Evolutionary conservation across 2,888 invertebrate species (phyloP).

Genomic region (Bimastos eiseni): DNA sequence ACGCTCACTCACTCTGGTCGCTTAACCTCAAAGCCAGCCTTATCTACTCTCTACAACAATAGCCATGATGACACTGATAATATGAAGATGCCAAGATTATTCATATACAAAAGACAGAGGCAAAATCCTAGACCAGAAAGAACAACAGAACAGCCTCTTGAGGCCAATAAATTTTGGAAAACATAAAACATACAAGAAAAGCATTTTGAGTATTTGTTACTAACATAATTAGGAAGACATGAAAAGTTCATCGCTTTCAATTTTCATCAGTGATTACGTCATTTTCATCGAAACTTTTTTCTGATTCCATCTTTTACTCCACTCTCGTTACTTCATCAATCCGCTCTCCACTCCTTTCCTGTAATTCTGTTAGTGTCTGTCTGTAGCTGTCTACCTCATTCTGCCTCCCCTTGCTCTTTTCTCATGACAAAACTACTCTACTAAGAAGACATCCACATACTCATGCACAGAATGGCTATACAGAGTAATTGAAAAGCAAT

Average conservation of each 20-base stretch:
- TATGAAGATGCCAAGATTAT: neutral
- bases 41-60: neutral
- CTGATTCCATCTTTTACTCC: neutral
- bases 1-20: neutral
- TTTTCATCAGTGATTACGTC: neutral
- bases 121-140: neutral
- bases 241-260: neutral
- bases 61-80: neutral
- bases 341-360: neutral
- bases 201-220: neutral
- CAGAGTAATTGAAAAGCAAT: neutral
- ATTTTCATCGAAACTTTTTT: neutral
- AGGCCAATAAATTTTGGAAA: neutral
- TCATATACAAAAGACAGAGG: neutral
- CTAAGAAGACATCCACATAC: neutral
- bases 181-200: neutral
- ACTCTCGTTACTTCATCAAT: neutral
- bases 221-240: neutral
- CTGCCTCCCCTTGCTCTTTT: neutral
- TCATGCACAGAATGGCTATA: too few relatives aligned
- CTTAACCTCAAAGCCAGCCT: neutral
- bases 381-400: neutral
- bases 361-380: neutral
- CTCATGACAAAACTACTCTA: neutral
- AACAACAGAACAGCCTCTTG: neutral